Evolutionary conservation across 1,140 invertebrate species (phyloP), one percentile per base, ranked within the genome.

Genomic region (Dolichoris vasculosae): DNA sequence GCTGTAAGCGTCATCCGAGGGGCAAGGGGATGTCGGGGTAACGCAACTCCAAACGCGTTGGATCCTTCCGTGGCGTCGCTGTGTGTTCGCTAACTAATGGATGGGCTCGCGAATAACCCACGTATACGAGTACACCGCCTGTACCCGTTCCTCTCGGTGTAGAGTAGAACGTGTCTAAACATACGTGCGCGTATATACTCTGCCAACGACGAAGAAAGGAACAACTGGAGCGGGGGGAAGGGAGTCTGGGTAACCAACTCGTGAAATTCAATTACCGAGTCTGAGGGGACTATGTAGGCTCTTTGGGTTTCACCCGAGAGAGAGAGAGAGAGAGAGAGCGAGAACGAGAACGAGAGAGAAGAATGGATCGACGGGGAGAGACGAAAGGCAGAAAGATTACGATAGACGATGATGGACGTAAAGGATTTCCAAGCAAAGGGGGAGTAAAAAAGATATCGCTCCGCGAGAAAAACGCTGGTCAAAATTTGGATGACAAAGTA

Each of bases 231-330:
- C 38, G 30, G 35, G 59, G 23, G 9, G 71, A 59, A 87, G 88
- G 88, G 88, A 88, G 89, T 91, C 91, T 90, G 92, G 92, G 89
- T 92, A 93, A 93, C 92, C 92, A 93, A 92, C 91, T 93, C 90
- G 92, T 93, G 92, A 93, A 93, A 93, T 93, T 93, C 92, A 93
- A 93, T 93, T 93, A 93, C 91, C 91, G 90, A 91, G 91, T 90
- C 90, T 90, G 90, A 89, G 90, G 91, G 90, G 90, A 84, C 84
- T 80, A 87, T 86, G 87, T 86, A 88, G 67, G 76, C 76, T 78
- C 35, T 78, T 32, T 26, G 2, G 38, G 4, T 78, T 26, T 59
- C 6, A 3, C n/a, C 40, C n/a, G 38, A 2, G 38, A 51, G 55
- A 30, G 26, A 38, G 40, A 67, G 30, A 40, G 63, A 63, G 73